Base-by-base conservation (phyloP, 1,140 invertebrate genomes). In the Stenopsyche tienmushanensis region DNA sequence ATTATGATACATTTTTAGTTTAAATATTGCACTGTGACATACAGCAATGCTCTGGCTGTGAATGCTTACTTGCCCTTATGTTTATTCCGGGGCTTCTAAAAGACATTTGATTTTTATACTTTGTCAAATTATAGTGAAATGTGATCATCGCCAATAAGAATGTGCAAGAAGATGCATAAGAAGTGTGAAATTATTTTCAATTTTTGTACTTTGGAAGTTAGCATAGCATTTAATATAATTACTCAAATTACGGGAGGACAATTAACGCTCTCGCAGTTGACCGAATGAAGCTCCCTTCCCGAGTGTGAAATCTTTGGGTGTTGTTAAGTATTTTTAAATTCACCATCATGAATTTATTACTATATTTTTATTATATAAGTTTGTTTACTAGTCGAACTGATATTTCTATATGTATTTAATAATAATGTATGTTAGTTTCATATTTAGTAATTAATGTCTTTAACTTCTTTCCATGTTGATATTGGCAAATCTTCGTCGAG, bases 21-120 rank as follows among this genome's bases (percentile, higher is more conserved):
- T n/a, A n/a, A 34, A 25, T 47, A 41, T 67, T 57, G 62, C 59
- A 64, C 23, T 26, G 52, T 52, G 45, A 62, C 34, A 52, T 64
- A 17, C 62, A 64, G 66, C 60, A 49, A 67, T 58, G 34, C 42
- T 62, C 44, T 67, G 66, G 66, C 66, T 67, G 66, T 67, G 66
- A 67, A 64, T 21, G 42, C 45, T 67, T 18, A 50, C 62, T 65
- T 65, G 63, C 63, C 63, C 39, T 47, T 44, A 17, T 34, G 42
- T 58, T 49, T 34, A 34, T 65, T 65, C 15, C 15, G 3, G 24
- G 24, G 34, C 23, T 57, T 39, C n/a, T 8, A 39, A 39, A 39
- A 39, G 34, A 39, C 34, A n/a, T 8, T 7, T 39, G 34, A 39
- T 8, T 8, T 39, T n/a, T n/a, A n/a, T n/a, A n/a, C n/a, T 39